Evolutionary conservation across 2,113 vertebrate genomes (phyloP), one percentile per base, ranked within the genome.

Genomic region (Corythoichthys intestinalis): DNA sequence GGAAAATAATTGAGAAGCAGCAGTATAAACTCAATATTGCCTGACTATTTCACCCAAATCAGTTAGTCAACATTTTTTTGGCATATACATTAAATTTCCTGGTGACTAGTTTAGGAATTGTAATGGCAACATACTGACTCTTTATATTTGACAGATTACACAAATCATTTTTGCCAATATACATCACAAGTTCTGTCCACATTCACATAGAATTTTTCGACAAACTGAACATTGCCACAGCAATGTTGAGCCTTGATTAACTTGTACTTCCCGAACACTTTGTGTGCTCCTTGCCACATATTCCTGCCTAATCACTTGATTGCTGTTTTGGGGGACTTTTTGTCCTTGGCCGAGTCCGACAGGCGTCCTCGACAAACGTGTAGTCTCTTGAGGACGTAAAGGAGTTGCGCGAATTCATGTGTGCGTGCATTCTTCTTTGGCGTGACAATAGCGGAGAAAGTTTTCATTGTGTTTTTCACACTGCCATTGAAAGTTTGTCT

Each of bases 251-350:
- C 28, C 34, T 57, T 10, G 2, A 54, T 10, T 17, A 20, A 53
- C 54, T 57, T 34, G 11, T 4, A 57, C 54, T 57, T 54, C 1
- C 54, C 10, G 12, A 35, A 28, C 28, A 11, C 11, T 15, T 17
- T 11, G 2, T 28, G 4, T 76, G 72, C 69, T 54, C 81, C 67
- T 72, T 76, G 1, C 64, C 83, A 80, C 71, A 77, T 65, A 77
- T 72, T 49, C 71, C 76, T 77, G 73, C 56, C 41, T 50, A 64
- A 68, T 81, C 58, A 65, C 48, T 48, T 62, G 71, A 57, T 20
- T 80, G 65, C 10, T 57, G 28, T 4, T 50, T 58, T 69, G 69
- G 72, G 72, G 73, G 4, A 44, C 59, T 54, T 66, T 44, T 72
- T 17, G 2, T 61, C 69, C 46, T 56, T 68, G 72, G 70, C 57